Evolutionary conservation across 1,140 invertebrate genomes (phyloP), one percentile per base, ranked within the genome.

Genomic region (Portunus trituberculatus): DNA sequence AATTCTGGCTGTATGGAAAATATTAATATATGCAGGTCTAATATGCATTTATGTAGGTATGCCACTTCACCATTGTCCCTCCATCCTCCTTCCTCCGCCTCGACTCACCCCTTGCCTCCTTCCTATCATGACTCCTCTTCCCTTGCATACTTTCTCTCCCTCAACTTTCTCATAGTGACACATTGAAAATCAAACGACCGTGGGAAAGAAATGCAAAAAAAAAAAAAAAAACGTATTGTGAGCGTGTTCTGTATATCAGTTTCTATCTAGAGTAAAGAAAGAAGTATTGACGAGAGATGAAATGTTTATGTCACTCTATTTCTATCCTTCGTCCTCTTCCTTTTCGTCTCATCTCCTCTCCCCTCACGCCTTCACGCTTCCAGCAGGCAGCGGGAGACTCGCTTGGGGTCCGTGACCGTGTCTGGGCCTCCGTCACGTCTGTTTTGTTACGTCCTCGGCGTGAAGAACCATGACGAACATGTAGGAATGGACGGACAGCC

Each of bases 31-130:
- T 76, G 67, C 67, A n/a, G 20, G 67, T 76, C n/a, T n/a, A n/a
- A 76, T 76, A 76, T 76, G 20, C 67, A 76, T 76, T 76, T 76
- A 76, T 76, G 67, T 25, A 76, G 67, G 67, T 76, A 76, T 76
- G n/a, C n/a, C 20, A 2, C 6, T 76, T n/a, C n/a, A 7, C n/a
- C n/a, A n/a, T 59, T 76, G 67, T 7, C 20, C 67, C 67, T 76
- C 20, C 20, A 8, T n/a, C 52, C 20, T 20, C 20, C 52, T 59
- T 59, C 52, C 52, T 59, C 20, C 52, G 8, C 52, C 20, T 76
- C 67, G 10, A n/a, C 67, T n/a, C 20, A n/a, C 67, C 67, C n/a
- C 67, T 8, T 20, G 20, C n/a, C 67, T 76, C n/a, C 67, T 76
- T n/a, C 67, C 25, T 76, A 25, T n/a, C n/a, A 16, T 12, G 52